Evolutionary conservation across 30 jellyfish, hydroid and myxozoan genomes (phyloP), one percentile per base, ranked within the genome.

Genomic region (Hydractinia symbiolongicarpus): DNA sequence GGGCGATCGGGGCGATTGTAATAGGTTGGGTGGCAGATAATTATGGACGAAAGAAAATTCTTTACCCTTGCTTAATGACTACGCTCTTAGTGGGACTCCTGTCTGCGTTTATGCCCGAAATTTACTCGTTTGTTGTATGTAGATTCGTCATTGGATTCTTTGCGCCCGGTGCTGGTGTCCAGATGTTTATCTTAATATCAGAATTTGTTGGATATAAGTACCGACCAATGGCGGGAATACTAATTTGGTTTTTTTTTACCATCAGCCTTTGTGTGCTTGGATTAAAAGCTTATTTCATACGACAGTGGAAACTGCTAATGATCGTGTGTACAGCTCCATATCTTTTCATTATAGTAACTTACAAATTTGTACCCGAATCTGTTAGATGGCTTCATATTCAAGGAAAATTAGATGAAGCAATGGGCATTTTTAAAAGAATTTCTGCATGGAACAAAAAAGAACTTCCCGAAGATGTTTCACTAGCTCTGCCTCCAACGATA

Each of bases 351-450:
- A 44, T 89, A n/a, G 86, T 83, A 8, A 40, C 84, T 40, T 77
- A 9, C 67, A 90, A 91, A 83, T 85, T 90, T 54, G 67, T 90
- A 9, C 97, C 97, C 14, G 97, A 90, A 76, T 90, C 97, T 4
- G 79, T 86, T 49, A 81, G 97, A 9, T 90, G 97, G 97, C 79
- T 81, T 61, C 79, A 86, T 5, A 44, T 90, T 49, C 78, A 87
- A 44, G 94, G 95, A 8, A 79, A 79, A 62, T 19, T 57, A 8
- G 95, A 76, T 9, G 83, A 90, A 55, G 95, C 89, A 5, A 50
- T 83, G 88, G 67, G 71, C 53, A 61, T 72, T 5, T 67, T 90
- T 8, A 44, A 79, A 9, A 79, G 82, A 54, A 64, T 86, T 4
- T 95, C 97, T 5, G 72, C 69, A 40, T 64, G 88, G 70, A 90